Conservation (phyloP, 2,797 vertebrate genomes). For the Rhinoraja longicauda region DNA sequence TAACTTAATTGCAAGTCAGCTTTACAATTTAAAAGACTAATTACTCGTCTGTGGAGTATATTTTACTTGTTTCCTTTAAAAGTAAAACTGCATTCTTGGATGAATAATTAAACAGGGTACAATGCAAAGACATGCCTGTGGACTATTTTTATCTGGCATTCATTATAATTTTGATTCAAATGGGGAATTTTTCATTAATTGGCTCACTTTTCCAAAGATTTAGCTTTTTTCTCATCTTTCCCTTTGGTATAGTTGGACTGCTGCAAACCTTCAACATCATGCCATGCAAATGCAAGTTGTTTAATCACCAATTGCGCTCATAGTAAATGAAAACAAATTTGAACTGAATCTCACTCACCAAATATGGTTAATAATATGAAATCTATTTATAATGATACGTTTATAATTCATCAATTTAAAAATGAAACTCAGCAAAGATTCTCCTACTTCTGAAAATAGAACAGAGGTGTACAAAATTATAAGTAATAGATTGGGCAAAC, state of each 20-base stretch:
- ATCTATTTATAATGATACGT: not conserved
- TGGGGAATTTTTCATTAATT: not conserved
- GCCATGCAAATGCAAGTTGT: not conserved
- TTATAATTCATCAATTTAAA: not conserved
- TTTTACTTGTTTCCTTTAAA: not conserved
- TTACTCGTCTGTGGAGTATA: not conserved
- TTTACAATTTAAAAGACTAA: not conserved
- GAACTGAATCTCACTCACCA: not conserved
- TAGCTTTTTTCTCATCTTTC: not conserved
- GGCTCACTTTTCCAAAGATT: no score
- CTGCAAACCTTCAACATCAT: not conserved
- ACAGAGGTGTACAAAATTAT: no score
- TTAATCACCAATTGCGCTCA: not conserved
- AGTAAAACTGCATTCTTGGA: not conserved
- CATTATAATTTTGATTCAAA: not conserved
- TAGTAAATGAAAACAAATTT: not conserved
- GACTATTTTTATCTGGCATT: conserved; percentile 10
- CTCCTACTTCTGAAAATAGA: not conserved
- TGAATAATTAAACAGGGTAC: not conserved
- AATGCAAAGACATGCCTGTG: not conserved
- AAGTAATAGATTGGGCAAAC: no score
- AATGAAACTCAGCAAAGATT: not conserved
- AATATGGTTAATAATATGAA: not conserved
- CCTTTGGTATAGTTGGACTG: not conserved
- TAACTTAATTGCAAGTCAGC: not conserved